Base-by-base conservation (phyloP, 2,888 invertebrate genomes). In the Ryuthela nishihirai region DNA sequence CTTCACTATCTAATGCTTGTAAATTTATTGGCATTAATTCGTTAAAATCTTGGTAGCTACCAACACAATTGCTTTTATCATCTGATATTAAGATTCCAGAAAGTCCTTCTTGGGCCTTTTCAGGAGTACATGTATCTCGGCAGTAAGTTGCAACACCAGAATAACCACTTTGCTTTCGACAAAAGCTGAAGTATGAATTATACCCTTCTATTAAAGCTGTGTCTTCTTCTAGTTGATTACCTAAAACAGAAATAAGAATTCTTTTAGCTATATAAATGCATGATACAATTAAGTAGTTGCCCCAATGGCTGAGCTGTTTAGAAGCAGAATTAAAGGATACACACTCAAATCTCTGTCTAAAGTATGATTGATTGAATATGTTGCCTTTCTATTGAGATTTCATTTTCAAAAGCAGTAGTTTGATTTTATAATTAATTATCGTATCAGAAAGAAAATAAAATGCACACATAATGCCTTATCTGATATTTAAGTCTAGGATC, bases 121-220 rank as follows among this genome's bases (percentile, higher is more conserved):
- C 35, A 4, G 78, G 78, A 1, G 71, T 72, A 12, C 67, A 69
- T 21, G 34, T 36, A 48, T 73, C 65, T 18, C 39, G 46, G 54
- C 77, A 77, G 67, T 71, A 78, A 29, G 74, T 78, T n/a, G 75
- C 78, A 12, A 77, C 77, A 49, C 77, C 77, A 49, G 77, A 77
- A 62, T 78, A 78, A n/a, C 78, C 78, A 64, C 72, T 71, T 63
- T 72, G 72, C 49, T 71, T 73, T 49, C 72, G 69, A 10, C 76
- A 76, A 59, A 75, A 78, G 54, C 73, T 73, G 69, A 74, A 79
- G 67, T 77, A 79, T 0, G 77, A 73, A 46, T 71, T 74, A 67
- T 75, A 78, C 2, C 77, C 78, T 10, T 76, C 74, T n/a, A 78
- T 73, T 44, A 76, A 69, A 17, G 77, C 78, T 32, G 71, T 69